Conservation (phyloP, 2,113 vertebrate species). For the Neogobius melanostomus region DNA sequence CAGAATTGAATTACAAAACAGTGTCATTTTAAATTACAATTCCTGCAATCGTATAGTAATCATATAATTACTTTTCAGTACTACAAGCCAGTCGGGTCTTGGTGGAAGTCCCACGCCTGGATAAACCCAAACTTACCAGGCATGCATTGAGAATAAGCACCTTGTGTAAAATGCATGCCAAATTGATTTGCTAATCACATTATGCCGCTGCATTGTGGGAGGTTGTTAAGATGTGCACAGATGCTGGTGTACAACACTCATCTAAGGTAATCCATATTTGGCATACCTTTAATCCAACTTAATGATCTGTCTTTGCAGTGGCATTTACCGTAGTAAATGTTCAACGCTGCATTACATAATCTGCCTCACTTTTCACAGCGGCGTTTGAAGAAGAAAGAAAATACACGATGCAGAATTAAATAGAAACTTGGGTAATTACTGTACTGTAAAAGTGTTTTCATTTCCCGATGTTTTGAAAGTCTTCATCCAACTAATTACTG, state of each 20-base stretch:
- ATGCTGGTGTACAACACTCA: background rate
- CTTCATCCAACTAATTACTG: background rate
- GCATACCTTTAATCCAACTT: background rate
- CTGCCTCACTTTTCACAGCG: background rate
- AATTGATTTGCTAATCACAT: background rate
- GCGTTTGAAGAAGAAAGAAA: background rate
- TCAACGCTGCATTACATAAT: background rate
- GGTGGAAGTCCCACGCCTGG: too few relatives aligned
- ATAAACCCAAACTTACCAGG: too few relatives aligned
- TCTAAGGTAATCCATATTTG: background rate
- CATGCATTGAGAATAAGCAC: background rate
- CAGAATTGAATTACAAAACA: too few relatives aligned
- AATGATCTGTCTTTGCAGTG: background rate
- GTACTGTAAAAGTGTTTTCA: background rate
- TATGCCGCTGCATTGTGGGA: background rate
- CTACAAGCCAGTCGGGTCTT: too few relatives aligned
- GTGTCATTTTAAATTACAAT: too few relatives aligned
- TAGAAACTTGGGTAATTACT: background rate
- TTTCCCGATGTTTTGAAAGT: conserved; percentile 8
- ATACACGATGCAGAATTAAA: background rate
- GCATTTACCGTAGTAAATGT: background rate
- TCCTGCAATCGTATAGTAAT: too few relatives aligned
- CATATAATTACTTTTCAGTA: too few relatives aligned
- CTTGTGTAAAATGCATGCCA: background rate
- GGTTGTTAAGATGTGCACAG: background rate